Conservation (phyloP, 2,113 vertebrate genomes). For the Panthera tigris region DNA sequence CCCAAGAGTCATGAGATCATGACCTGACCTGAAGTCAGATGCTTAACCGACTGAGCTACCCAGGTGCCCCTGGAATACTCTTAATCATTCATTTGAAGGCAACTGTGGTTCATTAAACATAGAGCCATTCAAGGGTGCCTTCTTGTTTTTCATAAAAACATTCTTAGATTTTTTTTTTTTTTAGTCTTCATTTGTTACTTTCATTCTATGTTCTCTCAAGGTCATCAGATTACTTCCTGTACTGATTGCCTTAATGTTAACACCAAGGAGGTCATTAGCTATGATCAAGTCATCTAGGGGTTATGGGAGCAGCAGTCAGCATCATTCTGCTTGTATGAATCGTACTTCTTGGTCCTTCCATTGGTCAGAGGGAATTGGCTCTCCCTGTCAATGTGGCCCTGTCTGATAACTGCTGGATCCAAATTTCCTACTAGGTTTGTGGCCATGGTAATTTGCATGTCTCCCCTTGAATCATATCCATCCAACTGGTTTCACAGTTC, state of each 20-base stretch:
- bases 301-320: slow-evolving; percentile 88
- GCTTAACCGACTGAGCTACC: no score
- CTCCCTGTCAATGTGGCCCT: slow-evolving; percentile 92
- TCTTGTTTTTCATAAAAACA: slow-evolving; percentile 95
- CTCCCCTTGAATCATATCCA: slow-evolving; percentile 94
- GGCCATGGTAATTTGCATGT: slow-evolving; percentile 96
- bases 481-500: slow-evolving; percentile 95
- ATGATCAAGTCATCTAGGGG: slow-evolving; percentile 92
- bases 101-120: slow-evolving; percentile 73
- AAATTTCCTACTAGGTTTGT: slow-evolving; percentile 95
- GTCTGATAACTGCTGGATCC: slow-evolving; percentile 88
- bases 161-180: slow-evolving; percentile 93
- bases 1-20: no score
- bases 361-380: slow-evolving; percentile 93
- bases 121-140: slow-evolving; percentile 92
- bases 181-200: slow-evolving; percentile 98
- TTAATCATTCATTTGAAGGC: background rate
- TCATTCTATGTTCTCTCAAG: slow-evolving; percentile 93
- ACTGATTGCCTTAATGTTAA: slow-evolving; percentile 95
- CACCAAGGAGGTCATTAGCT: slow-evolving; percentile 92
- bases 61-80: background rate
- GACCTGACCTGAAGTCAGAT: no score
- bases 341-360: slow-evolving; percentile 93
- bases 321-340: slow-evolving; percentile 95
- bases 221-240: slow-evolving; percentile 96